A percentile compares a stretch with the other conserved stretches of the same genome.
phyloP scores from a whole-genome alignment of 2,797 vertebrate genomes.

The Brachymystax lenok region DNA sequence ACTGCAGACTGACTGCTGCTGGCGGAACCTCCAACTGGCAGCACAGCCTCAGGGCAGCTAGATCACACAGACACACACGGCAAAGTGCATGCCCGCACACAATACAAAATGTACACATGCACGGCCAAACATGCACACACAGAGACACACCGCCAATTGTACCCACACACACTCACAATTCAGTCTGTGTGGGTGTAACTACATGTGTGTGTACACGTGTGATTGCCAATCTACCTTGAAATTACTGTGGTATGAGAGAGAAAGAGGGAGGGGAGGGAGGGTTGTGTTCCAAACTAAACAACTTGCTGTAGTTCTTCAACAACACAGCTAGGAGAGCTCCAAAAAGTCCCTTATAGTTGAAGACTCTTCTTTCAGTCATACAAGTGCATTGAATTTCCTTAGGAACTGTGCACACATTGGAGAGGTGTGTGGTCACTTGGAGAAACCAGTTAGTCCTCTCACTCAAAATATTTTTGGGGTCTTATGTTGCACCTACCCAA shows the following conservation, averaged over 20 bases:
- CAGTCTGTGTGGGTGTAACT: slow-evolving; percentile 53
- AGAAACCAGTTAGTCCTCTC: too few species aligned
- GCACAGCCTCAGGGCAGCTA: slow-evolving; percentile 56
- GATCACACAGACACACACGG: neutral
- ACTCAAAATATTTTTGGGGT: too few species aligned
- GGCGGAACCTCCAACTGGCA: slow-evolving; percentile 57
- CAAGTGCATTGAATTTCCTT: too few species aligned
- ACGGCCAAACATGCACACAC: slow-evolving; percentile 21
- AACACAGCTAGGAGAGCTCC: too few species aligned
- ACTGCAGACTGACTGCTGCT: slow-evolving; percentile 63
- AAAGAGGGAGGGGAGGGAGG: slow-evolving; percentile 57
- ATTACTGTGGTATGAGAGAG: slow-evolving; percentile 72
- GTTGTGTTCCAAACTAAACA: too few species aligned
- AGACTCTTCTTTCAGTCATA: too few species aligned
- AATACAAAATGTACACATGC: slow-evolving; percentile 48
- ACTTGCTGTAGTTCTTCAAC: too few species aligned
- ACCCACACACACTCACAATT: slow-evolving; percentile 37
- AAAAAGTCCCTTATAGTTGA: too few species aligned
- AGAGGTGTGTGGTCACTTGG: too few species aligned
- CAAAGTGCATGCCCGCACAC: neutral
- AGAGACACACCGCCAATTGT: slow-evolving; percentile 1
- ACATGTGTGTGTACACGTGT: slow-evolving; percentile 38
- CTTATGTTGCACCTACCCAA: too few species aligned
- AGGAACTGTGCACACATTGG: too few species aligned
- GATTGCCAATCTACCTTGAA: slow-evolving; percentile 69